A percentile compares a stretch with the other conserved stretches of the same genome.
These are phyloP conservation scores for Priocnemis perturbator DNA, from an alignment of 2,888 invertebrate species.

Conservation along the genomic window DNA sequence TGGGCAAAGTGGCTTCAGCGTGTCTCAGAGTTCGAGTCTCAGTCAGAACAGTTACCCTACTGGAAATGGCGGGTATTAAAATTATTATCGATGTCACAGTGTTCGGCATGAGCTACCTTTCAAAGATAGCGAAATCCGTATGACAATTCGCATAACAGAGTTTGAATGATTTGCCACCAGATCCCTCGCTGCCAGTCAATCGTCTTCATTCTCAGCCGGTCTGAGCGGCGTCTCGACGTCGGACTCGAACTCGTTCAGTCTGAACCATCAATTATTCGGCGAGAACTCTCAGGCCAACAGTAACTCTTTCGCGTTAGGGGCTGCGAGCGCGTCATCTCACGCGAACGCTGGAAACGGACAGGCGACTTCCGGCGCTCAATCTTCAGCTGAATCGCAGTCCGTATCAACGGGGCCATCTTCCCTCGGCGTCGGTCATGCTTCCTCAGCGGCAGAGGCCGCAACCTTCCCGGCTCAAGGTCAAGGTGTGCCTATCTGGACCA, in stretches of 20 bases:
- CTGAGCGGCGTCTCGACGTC: conserved; percentile 61
- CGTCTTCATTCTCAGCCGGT: conserved; percentile 64
- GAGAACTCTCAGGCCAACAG: conserved; percentile 53
- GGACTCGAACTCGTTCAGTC: conserved; percentile 58
- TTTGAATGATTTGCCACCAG: not conserved
- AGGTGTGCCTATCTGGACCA: conserved; percentile 12
- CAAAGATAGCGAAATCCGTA: too few species aligned
- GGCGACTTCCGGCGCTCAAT: conserved; percentile 62
- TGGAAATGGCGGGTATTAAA: conserved; percentile 52
- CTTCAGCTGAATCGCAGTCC: conserved; percentile 39
- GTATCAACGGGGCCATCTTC: conserved; percentile 54
- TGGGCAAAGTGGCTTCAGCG: conserved; percentile 63
- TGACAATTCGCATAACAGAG: too few species aligned
- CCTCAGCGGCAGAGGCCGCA: conserved; percentile 41
- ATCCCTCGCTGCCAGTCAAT: conserved; percentile 61
- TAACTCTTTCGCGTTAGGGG: conserved; percentile 52
- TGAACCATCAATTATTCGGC: conserved; percentile 60
- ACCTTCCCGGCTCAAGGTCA: conserved; percentile 7
- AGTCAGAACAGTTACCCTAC: conserved; percentile 13
- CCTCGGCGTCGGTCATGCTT: conserved; percentile 55
- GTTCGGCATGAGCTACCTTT: too few species aligned
- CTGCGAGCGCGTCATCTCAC: conserved; percentile 58
- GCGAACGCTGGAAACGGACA: conserved; percentile 61
- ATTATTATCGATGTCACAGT: not conserved
- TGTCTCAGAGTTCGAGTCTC: conserved; percentile 64